Base-by-base conservation (phyloP, 2,113 vertebrate genomes). In the Halichoeres trimaculatus region DNA sequence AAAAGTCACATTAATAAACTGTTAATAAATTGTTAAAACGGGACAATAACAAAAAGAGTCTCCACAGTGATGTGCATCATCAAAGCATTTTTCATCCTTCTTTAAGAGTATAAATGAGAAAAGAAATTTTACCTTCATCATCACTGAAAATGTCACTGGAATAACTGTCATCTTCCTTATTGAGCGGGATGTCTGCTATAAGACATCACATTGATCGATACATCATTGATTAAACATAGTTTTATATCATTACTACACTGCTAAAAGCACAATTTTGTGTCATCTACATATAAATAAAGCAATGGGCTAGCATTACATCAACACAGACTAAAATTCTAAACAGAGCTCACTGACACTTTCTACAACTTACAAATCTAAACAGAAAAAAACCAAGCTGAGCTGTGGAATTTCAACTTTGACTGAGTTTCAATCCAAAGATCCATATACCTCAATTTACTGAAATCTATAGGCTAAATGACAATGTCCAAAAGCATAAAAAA, bases 111-210 rank as follows among this genome's bases (percentile, higher is more conserved):
- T 35, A 68, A 51, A 11, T 16, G 13, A 5, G 16, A n/a, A 67
- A 70, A 55, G 57, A 2, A 36, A 56, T 24, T 68, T 84, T 87
- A 87, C 83, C 83, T 86, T 83, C 40, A 65, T 78, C 53, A 54
- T 81, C 84, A 64, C 75, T 57, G 41, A 66, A 60, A 81, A 54
- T 35, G 66, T 58, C 75, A 78, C 26, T 17, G 20, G 63, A 9
- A 58, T 30, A 50, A 53, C 70, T 74, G 0, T 81, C 85, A 57
- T 63, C 2, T 0, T 85, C 85, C 19, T 81, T 83, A 66, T 7
- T 55, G 60, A n/a, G 74, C 24, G 9, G 30, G 13, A n/a, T 22
- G 14, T 74, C 73, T 68, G 75, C 88, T 88, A 85, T 41, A 65
- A 74, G 10, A 52, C 43, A 83, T 78, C 58, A 60, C 23, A 79